Evolutionary conservation across 92 coral and sea anemone genomes (phyloP).

Genomic region (Palythoa heliodiscus): DNA sequence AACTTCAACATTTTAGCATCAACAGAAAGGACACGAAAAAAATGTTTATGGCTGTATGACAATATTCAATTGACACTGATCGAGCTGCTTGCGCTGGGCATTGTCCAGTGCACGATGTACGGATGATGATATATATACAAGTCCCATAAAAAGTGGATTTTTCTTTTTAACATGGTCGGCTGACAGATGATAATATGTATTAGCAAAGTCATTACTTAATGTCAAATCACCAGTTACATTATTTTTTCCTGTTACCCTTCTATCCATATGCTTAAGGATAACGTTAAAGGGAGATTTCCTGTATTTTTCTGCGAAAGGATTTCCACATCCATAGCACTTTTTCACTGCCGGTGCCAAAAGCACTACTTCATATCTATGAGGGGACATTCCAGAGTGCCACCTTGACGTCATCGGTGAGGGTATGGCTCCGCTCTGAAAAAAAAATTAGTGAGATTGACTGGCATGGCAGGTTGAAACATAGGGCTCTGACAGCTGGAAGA

Average conservation of each 20-base stretch:
- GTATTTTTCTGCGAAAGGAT: constrained; percentile 25
- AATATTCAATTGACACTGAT: no score
- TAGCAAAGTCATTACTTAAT: neutral
- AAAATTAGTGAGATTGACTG: constrained; percentile 43
- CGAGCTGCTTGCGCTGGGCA: no score
- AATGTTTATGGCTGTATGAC: neutral
- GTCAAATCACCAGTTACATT: neutral
- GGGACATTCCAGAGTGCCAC: constrained; percentile 34
- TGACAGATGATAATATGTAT: neutral
- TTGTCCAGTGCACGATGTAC: no score
- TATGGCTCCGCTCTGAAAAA: constrained; percentile 41
- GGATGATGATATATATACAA: neutral
- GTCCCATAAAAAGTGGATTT: neutral
- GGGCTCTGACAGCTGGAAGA: constrained; percentile 37
- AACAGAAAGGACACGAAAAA: neutral
- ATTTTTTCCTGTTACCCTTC: constrained; percentile 36
- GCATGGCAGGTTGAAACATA: constrained; percentile 36
- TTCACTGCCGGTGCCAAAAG: neutral
- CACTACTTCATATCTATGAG: neutral
- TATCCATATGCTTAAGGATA: constrained; percentile 47
- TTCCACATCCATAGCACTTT: constrained; percentile 20
- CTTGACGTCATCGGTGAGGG: constrained; percentile 23
- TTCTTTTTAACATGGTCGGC: neutral
- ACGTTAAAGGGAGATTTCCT: constrained; percentile 37
- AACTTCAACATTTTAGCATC: neutral